Base-by-base conservation (phyloP, 2,797 vertebrate genomes). In the Brachyalestes nurse region DNA sequence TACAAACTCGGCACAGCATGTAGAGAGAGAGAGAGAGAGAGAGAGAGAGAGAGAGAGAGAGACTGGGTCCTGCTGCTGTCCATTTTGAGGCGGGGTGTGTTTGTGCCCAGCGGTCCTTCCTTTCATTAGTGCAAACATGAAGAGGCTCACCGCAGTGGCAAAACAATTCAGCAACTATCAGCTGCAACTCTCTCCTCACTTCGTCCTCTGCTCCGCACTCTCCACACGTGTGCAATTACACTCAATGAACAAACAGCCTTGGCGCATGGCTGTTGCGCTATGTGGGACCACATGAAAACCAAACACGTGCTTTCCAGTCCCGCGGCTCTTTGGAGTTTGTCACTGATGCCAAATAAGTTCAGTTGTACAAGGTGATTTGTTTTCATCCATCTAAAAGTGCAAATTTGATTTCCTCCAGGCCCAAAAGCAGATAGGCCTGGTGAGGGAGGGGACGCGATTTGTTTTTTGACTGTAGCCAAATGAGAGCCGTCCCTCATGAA, bases 361-460 rank as follows among this genome's bases (percentile, higher is more conserved):
- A 85, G 67, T 73, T 25, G 72, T 72, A 72, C 51, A 51, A 84
- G 82, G 61, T 86, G 84, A 80, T 85, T 85, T 86, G 80, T 86
- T 88, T 87, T 87, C 76, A 82, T 84, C 67, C 45, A 57, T 78
- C 66, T 82, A 49, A 84, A 85, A 83, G 78, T 80, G 80, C 80
- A 88, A 83, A 86, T 86, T 80, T 83, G 71, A 82, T 88, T 84
- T 89, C 82, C 79, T 81, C 65, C 80, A 77, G 71, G 72, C 78
- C 58, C 47, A 79, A 81, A 87, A 80, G 13, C 78, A 85, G 81
- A 61, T 73, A 70, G 75, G 67, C 82, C 64, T 62, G 40, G 28
- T 2, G 38, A 34, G 40, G 45, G 65, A 49, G 73, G 40, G 67
- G 51, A 38, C 8, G 7, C 84, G 62, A 84, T 84, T 84, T 82